phyloP scores from a whole-genome alignment of 2,888 invertebrate species.

The Seira sanloemensis region DNA sequence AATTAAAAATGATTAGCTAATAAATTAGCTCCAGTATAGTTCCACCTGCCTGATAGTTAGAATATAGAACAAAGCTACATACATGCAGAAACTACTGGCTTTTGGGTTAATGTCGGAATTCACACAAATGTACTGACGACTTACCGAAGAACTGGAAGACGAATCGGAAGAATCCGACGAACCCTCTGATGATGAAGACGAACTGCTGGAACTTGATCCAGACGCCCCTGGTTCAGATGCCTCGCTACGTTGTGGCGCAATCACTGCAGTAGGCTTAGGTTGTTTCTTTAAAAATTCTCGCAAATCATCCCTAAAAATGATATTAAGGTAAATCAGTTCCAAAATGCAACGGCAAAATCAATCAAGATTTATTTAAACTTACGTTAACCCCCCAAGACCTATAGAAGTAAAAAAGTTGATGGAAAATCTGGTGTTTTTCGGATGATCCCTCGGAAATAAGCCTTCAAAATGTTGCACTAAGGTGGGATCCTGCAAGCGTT shows the following conservation, averaged over 20 bases:
- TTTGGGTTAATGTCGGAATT: no score
- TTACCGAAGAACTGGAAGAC: constrained; percentile 18
- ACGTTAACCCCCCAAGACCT: constrained; percentile 96
- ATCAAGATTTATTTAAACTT: no score
- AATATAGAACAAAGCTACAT: no score
- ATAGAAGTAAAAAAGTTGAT: constrained; percentile 99
- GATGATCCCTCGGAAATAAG: constrained; percentile 96
- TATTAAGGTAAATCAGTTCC: neutral
- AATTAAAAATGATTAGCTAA: no score
- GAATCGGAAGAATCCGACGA: constrained; percentile 69
- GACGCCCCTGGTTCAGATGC: constrained; percentile 33
- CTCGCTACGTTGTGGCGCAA: constrained; percentile 74
- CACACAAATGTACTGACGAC: no score
- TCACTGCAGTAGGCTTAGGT: constrained; percentile 79
- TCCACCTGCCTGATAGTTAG: no score
- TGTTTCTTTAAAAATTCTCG: constrained; percentile 90
- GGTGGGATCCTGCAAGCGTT: constrained; percentile 91
- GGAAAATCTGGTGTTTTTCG: constrained; percentile 96
- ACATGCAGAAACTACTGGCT: no score
- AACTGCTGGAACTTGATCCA: constrained; percentile 73
- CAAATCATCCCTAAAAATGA: constrained; percentile 85
- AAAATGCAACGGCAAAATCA: neutral
- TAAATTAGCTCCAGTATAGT: no score
- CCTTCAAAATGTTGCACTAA: constrained; percentile 91
- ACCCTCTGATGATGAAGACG: constrained; percentile 75